Base-by-base conservation (phyloP, 2,888 invertebrate genomes). In the Oxystoma pomonae region DNA sequence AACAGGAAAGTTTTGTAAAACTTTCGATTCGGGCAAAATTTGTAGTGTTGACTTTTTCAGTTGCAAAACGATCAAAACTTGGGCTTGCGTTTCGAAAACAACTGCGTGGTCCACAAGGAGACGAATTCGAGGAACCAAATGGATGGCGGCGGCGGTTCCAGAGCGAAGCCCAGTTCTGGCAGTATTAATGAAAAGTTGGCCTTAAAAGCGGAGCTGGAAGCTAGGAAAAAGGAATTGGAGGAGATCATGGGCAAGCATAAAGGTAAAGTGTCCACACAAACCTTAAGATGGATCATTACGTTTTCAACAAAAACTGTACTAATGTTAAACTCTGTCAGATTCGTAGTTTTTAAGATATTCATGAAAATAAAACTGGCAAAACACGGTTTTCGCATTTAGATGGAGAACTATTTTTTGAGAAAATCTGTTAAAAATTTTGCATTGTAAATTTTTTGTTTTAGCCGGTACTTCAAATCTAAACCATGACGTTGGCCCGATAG, bases 171-270 rank as follows among this genome's bases (percentile, higher is more conserved):
- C 65, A 68, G 69, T 62, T 73, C 70, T 57, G 55, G 65, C 16
- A 84, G 83, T 0, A 83, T 84, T 16, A 81, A 79, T 57, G 84
- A 86, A 77, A 81, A 85, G 1, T 73, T 84, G 1, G 85, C 85
- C 72, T 79, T 87, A 64, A 81, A 86, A 16, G 84, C 84, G 1
- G 79, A 87, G 68, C 79, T 87, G 20, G 86, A 86, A 12, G 85
- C 86, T 57, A 89, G 88, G 74, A 86, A 86, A 73, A 80, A 85
- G 12, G 87, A 88, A 69, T 78, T 89, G 1, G 89, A 89, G 70
- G 85, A 86, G 61, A 79, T 88, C 55, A 84, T 88, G 77, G 85
- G 86, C 67, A 89, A 88, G 76, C 87, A 86, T 81, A 80, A 79
- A 75, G 79, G 80, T 80, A 67, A 55, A 18, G n/a, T n/a, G n/a